Base-by-base conservation (phyloP, 1,140 invertebrate genomes). In the Melitaea cinxia region DNA sequence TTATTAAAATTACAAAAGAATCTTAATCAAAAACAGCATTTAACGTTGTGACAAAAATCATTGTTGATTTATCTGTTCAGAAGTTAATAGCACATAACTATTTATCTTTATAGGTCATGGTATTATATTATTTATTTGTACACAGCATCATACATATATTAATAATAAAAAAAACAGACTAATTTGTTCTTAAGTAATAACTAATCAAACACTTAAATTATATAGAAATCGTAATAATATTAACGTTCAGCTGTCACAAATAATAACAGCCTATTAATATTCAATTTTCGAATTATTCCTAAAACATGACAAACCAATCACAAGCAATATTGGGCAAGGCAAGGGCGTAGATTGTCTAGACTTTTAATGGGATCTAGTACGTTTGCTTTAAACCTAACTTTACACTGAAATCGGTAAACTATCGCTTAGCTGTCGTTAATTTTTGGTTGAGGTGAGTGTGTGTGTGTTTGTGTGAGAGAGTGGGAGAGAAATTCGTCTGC, bases 291-390 rank as follows among this genome's bases (percentile, higher is more conserved):
- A 42, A 42, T 42, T 14, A 42, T 42, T 42, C 37, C 37, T 17
- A 17, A 37, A 42, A 42, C 37, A 39, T 39, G 37, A 39, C 37
- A 39, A 39, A 39, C 37, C 37, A 17, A 39, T 39, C 37, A 39
- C 37, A 12, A 17, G 4, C n/a, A 4, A 6, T 39, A 39, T 39
- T 39, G 37, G 37, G 14, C 37, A 15, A 39, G 37, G 14, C 37
- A 15, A 39, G 37, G 37, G 37, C 37, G 37, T 39, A 39, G 37
- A 39, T 39, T 39, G 37, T 39, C 37, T 39, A 39, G 37, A 39
- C 37, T 14, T n/a, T 14, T 39, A 39, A 39, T 39, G 37, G 37
- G 37, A 15, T 14, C 37, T 15, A 10, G 12, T 9, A 39, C n/a
- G 14, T 15, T 15, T 15, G 14, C 14, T 19, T 7, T 15, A 17